Evolutionary conservation across 1,140 invertebrate genomes (phyloP).

Genomic region (Vanessa atalanta): DNA sequence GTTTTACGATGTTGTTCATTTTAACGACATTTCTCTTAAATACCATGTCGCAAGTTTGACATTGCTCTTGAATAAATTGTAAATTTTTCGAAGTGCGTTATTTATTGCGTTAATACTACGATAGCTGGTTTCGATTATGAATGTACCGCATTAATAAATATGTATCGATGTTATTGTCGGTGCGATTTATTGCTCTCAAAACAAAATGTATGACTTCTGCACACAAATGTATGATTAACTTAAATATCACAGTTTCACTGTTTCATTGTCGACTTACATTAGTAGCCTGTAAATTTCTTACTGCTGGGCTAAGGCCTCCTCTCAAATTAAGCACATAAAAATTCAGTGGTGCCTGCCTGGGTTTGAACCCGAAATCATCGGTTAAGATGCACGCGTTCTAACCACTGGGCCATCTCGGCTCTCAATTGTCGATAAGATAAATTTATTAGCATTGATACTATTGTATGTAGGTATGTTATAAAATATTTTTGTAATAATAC

Average conservation of each 20-base stretch:
- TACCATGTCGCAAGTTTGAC: conserved; percentile 30
- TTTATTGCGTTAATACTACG: conserved; percentile 30
- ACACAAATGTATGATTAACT: conserved; percentile 1
- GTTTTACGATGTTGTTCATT: conserved; percentile 35
- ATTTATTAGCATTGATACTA: too few relatives aligned
- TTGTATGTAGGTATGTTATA: too few relatives aligned
- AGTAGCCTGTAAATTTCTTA: too few relatives aligned
- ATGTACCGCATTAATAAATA: conserved; percentile 4
- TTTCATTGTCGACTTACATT: not conserved
- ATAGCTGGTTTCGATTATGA: conserved; percentile 20
- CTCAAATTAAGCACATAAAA: too few relatives aligned
- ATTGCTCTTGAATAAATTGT: conserved; percentile 33
- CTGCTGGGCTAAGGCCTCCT: too few relatives aligned
- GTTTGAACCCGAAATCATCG: too few relatives aligned
- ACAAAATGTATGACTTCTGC: conserved; percentile 3
- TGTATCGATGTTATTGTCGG: conserved; percentile 14
- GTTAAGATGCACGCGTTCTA: too few relatives aligned
- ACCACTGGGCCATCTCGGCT: too few relatives aligned
- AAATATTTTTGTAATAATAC: too few relatives aligned
- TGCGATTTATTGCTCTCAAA: not conserved
- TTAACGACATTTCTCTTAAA: conserved; percentile 48
- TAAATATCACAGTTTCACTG: not conserved
- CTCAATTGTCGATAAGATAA: not conserved
- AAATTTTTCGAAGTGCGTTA: conserved; percentile 24
- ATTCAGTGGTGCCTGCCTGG: too few relatives aligned